phyloP scores from a whole-genome alignment of 2,797 vertebrate species.

The Takifugu rubripes region DNA sequence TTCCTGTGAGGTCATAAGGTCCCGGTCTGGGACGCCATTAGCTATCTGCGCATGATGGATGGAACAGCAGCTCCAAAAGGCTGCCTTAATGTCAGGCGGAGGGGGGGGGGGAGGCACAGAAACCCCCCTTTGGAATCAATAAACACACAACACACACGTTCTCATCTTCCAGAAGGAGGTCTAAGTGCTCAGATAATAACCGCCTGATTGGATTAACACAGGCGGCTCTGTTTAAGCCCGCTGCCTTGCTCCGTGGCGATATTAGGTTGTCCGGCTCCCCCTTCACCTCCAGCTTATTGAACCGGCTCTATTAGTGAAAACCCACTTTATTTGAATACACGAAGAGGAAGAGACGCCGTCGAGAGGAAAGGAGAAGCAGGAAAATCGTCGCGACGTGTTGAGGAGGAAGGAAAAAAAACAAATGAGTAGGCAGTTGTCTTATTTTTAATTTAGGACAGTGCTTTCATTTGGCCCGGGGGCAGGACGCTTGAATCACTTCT shows the following conservation, averaged over 20 bases:
- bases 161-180: constrained; percentile 26
- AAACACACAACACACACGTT: constrained; percentile 23
- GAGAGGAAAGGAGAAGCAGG: neutral
- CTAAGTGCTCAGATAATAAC: constrained; percentile 67
- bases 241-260: constrained; percentile 31
- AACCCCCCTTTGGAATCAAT: constrained; percentile 57
- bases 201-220: constrained; percentile 64
- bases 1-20: constrained; percentile 41
- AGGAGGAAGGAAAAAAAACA: constrained; percentile 11
- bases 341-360: constrained; percentile 5
- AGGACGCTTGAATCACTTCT: neutral
- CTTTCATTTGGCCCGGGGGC: constrained; percentile 21
- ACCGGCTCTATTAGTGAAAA: constrained; percentile 35
- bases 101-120: constrained; percentile 40
- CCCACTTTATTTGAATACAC: constrained; percentile 32
- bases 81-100: constrained; percentile 59
- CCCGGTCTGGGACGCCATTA: constrained; percentile 58
- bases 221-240: constrained; percentile 55
- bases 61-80: constrained; percentile 36
- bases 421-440: constrained; percentile 11
- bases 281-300: constrained; percentile 53
- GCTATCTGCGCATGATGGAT: constrained; percentile 35
- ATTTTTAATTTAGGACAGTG: constrained; percentile 26
- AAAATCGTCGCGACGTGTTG: neutral
- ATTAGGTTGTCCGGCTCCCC: constrained; percentile 44